phyloP scores from a whole-genome alignment of 2,888 invertebrate genomes.

The Vandiemenella viatica region DNA sequence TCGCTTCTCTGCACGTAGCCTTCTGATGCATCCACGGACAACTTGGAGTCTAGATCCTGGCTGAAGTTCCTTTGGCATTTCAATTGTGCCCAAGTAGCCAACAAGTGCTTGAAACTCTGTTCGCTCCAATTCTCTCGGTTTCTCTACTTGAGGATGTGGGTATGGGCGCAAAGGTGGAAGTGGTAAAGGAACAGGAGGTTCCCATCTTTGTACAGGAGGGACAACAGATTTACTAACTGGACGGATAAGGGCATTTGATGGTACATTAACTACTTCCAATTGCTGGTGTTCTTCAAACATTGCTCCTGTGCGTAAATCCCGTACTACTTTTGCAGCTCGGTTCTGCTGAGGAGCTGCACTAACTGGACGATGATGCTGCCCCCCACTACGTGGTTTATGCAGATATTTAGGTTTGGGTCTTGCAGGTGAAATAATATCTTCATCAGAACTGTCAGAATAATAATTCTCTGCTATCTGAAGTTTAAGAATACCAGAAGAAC shows the following conservation, averaged over 20 bases:
- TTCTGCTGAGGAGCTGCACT: slow-evolving; percentile 24
- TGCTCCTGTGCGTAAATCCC: slow-evolving; percentile 35
- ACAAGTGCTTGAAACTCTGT: slow-evolving; percentile 54
- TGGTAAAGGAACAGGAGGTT: slow-evolving; percentile 27
- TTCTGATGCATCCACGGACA: slow-evolving; percentile 74
- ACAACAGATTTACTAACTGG: slow-evolving; percentile 12
- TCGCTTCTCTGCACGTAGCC: slow-evolving; percentile 76
- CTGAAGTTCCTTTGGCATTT: slow-evolving; percentile 75
- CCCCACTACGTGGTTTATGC: slow-evolving; percentile 30
- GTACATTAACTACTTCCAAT: slow-evolving; percentile 3
- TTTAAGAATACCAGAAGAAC: slow-evolving; percentile 64
- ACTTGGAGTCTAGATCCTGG: slow-evolving; percentile 54
- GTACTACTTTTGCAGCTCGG: slow-evolving; percentile 34
- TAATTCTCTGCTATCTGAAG: slow-evolving; percentile 78
- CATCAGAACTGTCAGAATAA: slow-evolving; percentile 73
- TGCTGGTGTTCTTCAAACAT: slow-evolving; percentile 31
- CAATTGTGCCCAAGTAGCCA: slow-evolving; percentile 89
- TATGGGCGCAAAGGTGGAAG: slow-evolving; percentile 27
- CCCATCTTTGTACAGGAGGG: slow-evolving; percentile 30
- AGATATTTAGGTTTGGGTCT: slow-evolving; percentile 44
- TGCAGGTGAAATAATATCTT: slow-evolving; percentile 45
- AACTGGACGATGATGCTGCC: slow-evolving; percentile 11
- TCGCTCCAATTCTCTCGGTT: slow-evolving; percentile 13
- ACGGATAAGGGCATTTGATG: slow-evolving; percentile 6
- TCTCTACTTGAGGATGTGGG: slow-evolving; percentile 22